Conservation (phyloP, 2,113 vertebrate species). For the Acrocephalus arundinaceus region DNA sequence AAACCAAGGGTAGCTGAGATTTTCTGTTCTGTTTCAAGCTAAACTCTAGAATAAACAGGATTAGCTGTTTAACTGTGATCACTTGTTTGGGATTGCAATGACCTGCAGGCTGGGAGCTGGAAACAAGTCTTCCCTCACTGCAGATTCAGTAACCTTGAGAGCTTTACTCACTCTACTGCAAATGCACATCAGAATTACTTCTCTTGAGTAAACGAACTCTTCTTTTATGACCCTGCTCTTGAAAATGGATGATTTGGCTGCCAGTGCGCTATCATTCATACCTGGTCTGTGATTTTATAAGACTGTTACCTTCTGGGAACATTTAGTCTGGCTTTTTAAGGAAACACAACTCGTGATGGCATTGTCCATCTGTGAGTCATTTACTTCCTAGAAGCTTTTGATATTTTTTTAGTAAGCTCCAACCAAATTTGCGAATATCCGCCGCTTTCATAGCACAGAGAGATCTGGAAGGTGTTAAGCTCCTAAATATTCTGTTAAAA, state of each 20-base stretch:
- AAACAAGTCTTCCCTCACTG: neutral
- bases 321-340: neutral
- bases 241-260: neutral
- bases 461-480: neutral
- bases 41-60: neutral
- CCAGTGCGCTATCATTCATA: neutral
- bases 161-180: neutral
- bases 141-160: neutral
- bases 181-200: neutral
- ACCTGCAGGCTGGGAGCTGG: neutral
- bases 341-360: neutral
- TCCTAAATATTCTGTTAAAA: neutral
- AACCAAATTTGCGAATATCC: neutral
- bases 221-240: neutral
- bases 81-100: neutral
- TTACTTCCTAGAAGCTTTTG: neutral
- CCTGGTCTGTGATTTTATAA: slow-evolving; percentile 7
- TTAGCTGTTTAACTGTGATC: neutral
- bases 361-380: neutral
- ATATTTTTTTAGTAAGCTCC: neutral
- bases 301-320: neutral
- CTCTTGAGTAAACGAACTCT: neutral
- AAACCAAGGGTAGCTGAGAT: neutral
- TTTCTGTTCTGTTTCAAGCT: neutral
- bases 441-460: neutral